Evolutionary conservation across 1,140 invertebrate species (phyloP), one percentile per base, ranked within the genome.

Genomic region (Glossosoma conforme): DNA sequence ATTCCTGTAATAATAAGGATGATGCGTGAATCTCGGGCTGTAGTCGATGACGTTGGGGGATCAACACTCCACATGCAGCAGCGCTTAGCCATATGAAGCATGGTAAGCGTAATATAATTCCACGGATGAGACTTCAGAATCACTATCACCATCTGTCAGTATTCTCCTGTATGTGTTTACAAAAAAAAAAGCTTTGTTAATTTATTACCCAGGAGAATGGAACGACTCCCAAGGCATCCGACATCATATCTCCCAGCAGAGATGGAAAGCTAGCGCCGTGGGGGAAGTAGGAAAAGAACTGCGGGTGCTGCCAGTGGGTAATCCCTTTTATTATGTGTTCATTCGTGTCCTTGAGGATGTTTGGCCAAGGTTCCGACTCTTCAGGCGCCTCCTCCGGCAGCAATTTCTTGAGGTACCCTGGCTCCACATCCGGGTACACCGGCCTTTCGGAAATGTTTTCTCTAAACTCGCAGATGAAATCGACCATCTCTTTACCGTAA

Each of bases 131-230:
- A n/a, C n/a, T n/a, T n/a, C n/a, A n/a, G n/a, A n/a, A n/a, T n/a
- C n/a, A n/a, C n/a, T n/a, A n/a, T n/a, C n/a, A n/a, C n/a, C n/a
- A n/a, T n/a, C n/a, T n/a, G n/a, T n/a, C n/a, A n/a, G n/a, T n/a
- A n/a, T n/a, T n/a, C n/a, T n/a, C n/a, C n/a, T n/a, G n/a, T n/a
- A n/a, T n/a, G n/a, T n/a, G n/a, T n/a, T n/a, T n/a, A n/a, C n/a
- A n/a, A n/a, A n/a, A n/a, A n/a, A n/a, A n/a, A n/a, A n/a, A n/a
- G n/a, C n/a, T n/a, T n/a, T n/a, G n/a, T n/a, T n/a, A n/a, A n/a
- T n/a, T n/a, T n/a, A n/a, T n/a, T 73, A 88, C 89, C 94, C 94
- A 97, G 4, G 93, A 95, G 68, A 97, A 97, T 44, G 94, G 93
- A 55, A 96, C 89, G 61, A 89, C 91, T 1, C 91, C 92, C 37